These are phyloP conservation scores for Pica pica DNA, from an alignment of 2,113 vertebrate genomes.

Conservation along the genomic window DNA sequence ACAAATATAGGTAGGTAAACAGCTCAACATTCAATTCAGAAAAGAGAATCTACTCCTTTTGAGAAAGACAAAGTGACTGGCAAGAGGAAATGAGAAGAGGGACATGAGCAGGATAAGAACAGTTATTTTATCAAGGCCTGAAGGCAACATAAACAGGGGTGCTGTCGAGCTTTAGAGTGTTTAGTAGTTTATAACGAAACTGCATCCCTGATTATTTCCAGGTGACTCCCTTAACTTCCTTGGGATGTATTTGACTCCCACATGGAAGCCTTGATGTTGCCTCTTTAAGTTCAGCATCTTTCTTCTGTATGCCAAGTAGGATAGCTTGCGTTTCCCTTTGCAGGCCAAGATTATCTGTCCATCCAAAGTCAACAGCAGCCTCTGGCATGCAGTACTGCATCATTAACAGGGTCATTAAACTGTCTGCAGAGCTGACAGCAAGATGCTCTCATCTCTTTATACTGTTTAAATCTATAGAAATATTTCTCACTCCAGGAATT, in stretches of 20 bases:
- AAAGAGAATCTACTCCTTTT: not conserved
- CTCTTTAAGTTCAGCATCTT: not conserved
- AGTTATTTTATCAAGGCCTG: not conserved
- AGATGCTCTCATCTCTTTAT: not conserved
- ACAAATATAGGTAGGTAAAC: not conserved
- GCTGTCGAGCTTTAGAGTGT: not conserved
- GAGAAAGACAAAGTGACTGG: not conserved
- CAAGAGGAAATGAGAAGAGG: not conserved
- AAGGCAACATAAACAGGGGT: not conserved
- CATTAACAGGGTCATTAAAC: not conserved
- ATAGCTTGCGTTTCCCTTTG: not conserved
- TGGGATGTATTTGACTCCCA: not conserved
- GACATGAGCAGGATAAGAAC: not conserved
- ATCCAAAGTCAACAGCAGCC: not conserved
- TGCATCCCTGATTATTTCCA: not conserved
- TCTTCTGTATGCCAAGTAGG: not conserved
- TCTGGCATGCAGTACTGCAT: not conserved
- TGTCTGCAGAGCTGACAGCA: not conserved
- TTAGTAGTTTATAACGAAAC: not conserved
- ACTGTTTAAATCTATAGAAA: not conserved
- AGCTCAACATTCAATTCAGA: not conserved
- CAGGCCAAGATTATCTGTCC: not conserved
- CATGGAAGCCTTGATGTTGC: not conserved
- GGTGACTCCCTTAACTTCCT: not conserved
- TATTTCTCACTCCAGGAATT: not conserved